A percentile compares a stretch with the other conserved stretches of the same genome.
phyloP scores from a whole-genome alignment of 2,797 vertebrate species.

The Melanotaenia boesemani region DNA sequence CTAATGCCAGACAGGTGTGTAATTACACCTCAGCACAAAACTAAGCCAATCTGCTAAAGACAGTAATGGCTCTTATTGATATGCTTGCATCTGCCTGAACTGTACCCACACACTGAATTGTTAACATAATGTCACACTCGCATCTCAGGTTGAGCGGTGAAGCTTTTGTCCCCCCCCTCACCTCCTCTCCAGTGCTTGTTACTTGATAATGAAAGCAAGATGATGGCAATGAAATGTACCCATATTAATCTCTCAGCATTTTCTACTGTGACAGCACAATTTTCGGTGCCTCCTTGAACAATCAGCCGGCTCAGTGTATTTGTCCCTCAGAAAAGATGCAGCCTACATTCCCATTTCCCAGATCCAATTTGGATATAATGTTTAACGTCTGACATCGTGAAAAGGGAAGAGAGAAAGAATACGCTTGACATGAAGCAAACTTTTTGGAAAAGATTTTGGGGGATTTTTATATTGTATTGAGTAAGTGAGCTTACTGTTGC shows the following conservation, averaged over 20 bases:
- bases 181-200: slow-evolving; percentile 53
- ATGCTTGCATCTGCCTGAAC: slow-evolving; percentile 66
- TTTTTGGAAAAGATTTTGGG: slow-evolving; percentile 38
- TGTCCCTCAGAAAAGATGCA: slow-evolving; percentile 66
- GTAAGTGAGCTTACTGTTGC: background rate
- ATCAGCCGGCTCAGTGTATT: slow-evolving; percentile 58
- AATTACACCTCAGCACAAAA: slow-evolving; percentile 63
- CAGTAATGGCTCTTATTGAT: slow-evolving; percentile 64
- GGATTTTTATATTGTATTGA: slow-evolving; percentile 4
- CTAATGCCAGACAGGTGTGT: slow-evolving; percentile 71
- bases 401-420: slow-evolving; percentile 11
- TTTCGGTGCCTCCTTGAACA: slow-evolving; percentile 61
- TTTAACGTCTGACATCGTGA: slow-evolving; percentile 65
- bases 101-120: slow-evolving; percentile 62
- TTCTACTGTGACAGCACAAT: slow-evolving; percentile 78
- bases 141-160: slow-evolving; percentile 70
- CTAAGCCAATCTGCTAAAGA: slow-evolving; percentile 57
- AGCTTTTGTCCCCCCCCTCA: slow-evolving; percentile 24
- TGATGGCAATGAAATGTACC: slow-evolving; percentile 69
- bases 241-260: slow-evolving; percentile 74
- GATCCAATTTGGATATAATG: slow-evolving; percentile 73
- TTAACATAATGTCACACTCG: slow-evolving; percentile 69
- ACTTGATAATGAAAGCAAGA: slow-evolving; percentile 77
- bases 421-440: slow-evolving; percentile 40
- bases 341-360: slow-evolving; percentile 46